Base-by-base conservation (phyloP, 1,140 invertebrate genomes). In the Spodoptera frugiperda region DNA sequence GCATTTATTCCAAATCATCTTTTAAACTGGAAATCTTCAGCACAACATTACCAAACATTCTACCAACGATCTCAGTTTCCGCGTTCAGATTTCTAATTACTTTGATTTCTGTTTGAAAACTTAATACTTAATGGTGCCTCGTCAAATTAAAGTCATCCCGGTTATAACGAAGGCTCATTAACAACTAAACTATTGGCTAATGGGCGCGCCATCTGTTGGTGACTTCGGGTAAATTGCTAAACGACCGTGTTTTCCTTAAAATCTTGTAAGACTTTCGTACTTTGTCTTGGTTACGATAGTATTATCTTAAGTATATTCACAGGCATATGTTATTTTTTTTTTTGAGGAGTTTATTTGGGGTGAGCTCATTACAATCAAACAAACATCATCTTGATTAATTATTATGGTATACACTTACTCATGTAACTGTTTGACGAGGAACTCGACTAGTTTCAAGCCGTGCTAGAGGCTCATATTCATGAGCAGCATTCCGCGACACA, bases 61-160 rank as follows among this genome's bases (percentile, higher is more conserved):
- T 39, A 39, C 6, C 33, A 39, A 39, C 33, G 4, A 9, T 14
- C 54, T 57, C 0, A 57, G 54, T 57, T 39, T 57, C 54, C 21
- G 5, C 25, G 12, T 39, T 15, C 30, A 10, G 15, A 17, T 15
- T n/a, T 46, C 44, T 63, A 11, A 21, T 14, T 46, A 21, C 61
- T 65, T 21, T 46, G 39, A 65, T 65, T 46, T 21, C 15, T 65
- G 39, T 65, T 48, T 46, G 33, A 65, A 51, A 65, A 59, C 25
- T 59, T n/a, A 59, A 59, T 30, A 59, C 14, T 12, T 54, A 39
- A 39, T 39, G 33, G 48, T 3, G n/a, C 4, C 55, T 61, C 19
- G 15, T 19, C 61, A 14, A 65, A 48, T 61, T 15, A 33, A 11
- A 9, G 30, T 61, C 30, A 61, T 61, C 30, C 6, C 30, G n/a